Evolutionary conservation across 2,797 vertebrate genomes (phyloP).

Genomic region (Columba guinea): DNA sequence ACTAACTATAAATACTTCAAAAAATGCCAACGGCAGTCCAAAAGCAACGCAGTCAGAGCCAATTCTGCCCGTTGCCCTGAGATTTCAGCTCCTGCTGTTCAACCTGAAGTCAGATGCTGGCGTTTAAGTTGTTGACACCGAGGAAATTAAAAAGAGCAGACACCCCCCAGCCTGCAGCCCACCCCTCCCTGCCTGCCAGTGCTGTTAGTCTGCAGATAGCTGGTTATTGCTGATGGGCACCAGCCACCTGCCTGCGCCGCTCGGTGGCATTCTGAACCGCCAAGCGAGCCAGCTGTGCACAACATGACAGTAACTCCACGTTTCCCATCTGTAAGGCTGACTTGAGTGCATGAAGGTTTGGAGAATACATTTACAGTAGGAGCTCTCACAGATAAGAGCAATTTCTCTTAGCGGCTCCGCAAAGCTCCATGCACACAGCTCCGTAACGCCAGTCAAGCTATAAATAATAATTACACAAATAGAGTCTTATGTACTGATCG

Average conservation of each 20-base stretch:
- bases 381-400: neutral
- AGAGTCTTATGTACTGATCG: neutral
- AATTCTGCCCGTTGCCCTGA: neutral
- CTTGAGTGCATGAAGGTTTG: neutral
- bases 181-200: neutral
- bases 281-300: neutral
- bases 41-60: neutral
- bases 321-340: neutral
- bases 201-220: neutral
- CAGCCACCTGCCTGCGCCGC: conserved; percentile 3
- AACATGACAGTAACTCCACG: neutral
- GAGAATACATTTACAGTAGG: neutral
- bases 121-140: neutral
- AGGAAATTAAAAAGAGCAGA: neutral
- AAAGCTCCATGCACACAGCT: neutral
- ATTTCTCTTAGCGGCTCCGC: neutral
- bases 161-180: neutral
- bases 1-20: conserved; percentile 10
- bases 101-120: neutral
- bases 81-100: neutral
- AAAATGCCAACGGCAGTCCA: neutral
- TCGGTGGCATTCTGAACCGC: neutral
- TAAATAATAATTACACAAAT: neutral
- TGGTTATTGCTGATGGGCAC: neutral
- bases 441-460: neutral